Percentiles rank a stretch among this genome's conserved stretches.
Conservation (phyloP, 92 coral and sea anemone genomes). For the Galaxea fascicularis region DNA sequence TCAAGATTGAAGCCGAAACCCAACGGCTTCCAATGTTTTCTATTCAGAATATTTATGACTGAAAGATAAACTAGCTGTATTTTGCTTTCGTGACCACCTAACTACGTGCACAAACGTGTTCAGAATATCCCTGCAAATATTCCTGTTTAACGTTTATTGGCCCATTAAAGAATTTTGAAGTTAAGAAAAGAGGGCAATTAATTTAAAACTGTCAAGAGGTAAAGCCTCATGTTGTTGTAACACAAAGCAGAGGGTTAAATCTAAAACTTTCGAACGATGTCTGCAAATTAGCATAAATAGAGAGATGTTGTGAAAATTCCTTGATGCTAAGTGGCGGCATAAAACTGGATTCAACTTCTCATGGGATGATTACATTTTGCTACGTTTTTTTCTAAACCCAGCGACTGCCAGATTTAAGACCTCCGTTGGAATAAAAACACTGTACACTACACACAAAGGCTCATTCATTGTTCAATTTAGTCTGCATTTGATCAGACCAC, state of each 20-base stretch:
- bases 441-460: background rate
- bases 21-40: background rate
- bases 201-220: no score
- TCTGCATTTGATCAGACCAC: background rate
- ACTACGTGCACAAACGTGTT: background rate
- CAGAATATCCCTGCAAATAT: conserved; percentile 3
- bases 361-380: no score
- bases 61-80: background rate
- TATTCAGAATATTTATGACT: background rate
- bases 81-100: conserved; percentile 20
- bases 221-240: no score
- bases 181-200: background rate
- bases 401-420: no score
- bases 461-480: background rate
- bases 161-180: background rate
- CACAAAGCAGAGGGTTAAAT: no score
- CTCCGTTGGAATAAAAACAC: no score
- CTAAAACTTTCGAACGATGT: no score
- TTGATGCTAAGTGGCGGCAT: no score
- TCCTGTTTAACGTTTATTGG: background rate
- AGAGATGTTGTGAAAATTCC: no score
- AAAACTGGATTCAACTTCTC: no score
- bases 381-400: no score
- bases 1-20: background rate
- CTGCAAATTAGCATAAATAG: no score